Evolutionary conservation across 2,797 vertebrate species (phyloP), one percentile per base, ranked within the genome.

Genomic region (Xiphorhynchus erythropygius): DNA sequence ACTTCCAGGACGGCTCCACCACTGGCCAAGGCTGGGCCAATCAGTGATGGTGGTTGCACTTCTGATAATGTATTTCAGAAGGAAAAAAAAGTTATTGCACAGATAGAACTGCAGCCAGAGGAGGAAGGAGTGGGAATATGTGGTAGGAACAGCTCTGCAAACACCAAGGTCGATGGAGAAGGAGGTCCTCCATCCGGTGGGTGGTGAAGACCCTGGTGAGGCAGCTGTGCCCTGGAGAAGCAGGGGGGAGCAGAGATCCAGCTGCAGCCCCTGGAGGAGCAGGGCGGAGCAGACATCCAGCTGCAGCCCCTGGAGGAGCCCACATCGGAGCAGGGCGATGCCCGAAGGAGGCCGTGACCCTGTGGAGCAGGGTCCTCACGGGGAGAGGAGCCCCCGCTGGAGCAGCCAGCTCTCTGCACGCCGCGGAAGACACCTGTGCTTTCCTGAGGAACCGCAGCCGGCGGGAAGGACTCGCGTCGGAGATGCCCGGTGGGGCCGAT

Each of bases 391-490:
- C 25, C 18, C 44, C 4, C 23, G 11, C 11, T 27, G 25, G 25
- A 35, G 13, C 28, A 30, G n/a, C 50, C 37, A 50, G 13, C 28
- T 57, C 17, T 16, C 39, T 32, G 39, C 41, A 42, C 21, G 19
- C 13, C n/a, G 11, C 22, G 53, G 53, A n/a, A 55, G 32, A 32
- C 18, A n/a, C 18, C 53, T 8, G 19, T 32, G 39, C 60, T n/a
- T n/a, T 44, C 41, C 62, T 3, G 62, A n/a, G 17, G 62, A 44
- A n/a, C 21, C 14, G 30, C 41, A 44, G 30, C 21, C 41, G 41
- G 10, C 17, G 30, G 62, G 41, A n/a, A 32, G 39, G 39, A 52
- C 6, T 65, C 0, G 0, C 21, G 24, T 28, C 42, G 27, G 32
- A n/a, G 35, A 19, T 71, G 15, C 27, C 56, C 0, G 1, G 23